Percentiles rank a stretch among this genome's conserved stretches.
phyloP scores from a whole-genome alignment of 2,797 vertebrate species.

The Melanotaenia parkinsoni region DNA sequence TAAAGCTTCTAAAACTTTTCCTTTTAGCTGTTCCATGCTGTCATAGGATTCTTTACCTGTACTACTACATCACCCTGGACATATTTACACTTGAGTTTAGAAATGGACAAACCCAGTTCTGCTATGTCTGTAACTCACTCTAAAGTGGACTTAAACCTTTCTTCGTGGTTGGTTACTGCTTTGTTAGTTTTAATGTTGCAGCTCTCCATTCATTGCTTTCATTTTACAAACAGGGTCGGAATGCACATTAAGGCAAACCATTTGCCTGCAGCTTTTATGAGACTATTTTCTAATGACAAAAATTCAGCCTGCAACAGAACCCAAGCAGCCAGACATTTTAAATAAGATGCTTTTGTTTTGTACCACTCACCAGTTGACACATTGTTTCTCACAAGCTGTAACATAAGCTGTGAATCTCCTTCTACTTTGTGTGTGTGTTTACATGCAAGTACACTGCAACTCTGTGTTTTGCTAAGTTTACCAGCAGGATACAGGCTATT shows the following conservation, averaged over 20 bases:
- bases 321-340: conserved; percentile 47
- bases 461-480: conserved; percentile 27
- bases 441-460: conserved; percentile 19
- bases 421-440: conserved; percentile 8
- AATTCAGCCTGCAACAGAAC: conserved; percentile 46
- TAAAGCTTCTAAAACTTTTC: not conserved
- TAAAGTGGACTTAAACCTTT: conserved; percentile 21
- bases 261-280: conserved; percentile 20
- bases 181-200: conserved; percentile 40
- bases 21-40: not conserved
- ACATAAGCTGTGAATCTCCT: conserved; percentile 63
- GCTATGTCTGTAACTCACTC: conserved; percentile 6
- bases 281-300: conserved; percentile 19
- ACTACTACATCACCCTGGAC: conserved; percentile 16
- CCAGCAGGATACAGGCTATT: conserved; percentile 24
- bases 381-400: conserved; percentile 53
- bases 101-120: conserved; percentile 14
- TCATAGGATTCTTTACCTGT: conserved; percentile 6
- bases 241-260: not conserved
- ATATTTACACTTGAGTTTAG: conserved; percentile 33
- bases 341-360: conserved; percentile 66
- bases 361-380: conserved; percentile 41
- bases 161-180: conserved; percentile 27
- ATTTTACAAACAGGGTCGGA: conserved; percentile 10
- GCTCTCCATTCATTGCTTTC: not conserved